Evolutionary conservation across 2,888 invertebrate genomes (phyloP).

Genomic region (Julus scanicus): DNA sequence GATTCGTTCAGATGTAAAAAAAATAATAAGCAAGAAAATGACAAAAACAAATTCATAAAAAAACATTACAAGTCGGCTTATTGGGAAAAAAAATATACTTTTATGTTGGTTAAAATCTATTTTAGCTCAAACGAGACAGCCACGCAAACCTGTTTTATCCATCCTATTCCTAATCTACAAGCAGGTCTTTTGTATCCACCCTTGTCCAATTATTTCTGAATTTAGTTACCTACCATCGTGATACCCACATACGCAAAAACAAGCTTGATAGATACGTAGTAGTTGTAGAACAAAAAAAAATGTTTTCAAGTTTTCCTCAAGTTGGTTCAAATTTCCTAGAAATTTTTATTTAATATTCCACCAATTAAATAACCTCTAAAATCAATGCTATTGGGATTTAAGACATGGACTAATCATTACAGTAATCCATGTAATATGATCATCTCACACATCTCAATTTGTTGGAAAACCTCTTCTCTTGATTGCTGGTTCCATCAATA

Average conservation of each 20-base stretch:
- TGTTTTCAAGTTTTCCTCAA: too few species aligned
- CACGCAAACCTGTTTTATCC: background rate
- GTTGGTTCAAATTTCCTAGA: too few species aligned
- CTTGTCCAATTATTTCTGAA: conserved; percentile 21
- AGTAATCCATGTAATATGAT: too few species aligned
- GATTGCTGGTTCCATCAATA: too few species aligned
- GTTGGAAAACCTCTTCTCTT: too few species aligned
- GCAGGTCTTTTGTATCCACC: background rate
- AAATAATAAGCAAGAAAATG: background rate
- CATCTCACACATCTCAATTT: too few species aligned
- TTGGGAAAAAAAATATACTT: background rate
- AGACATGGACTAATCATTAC: too few species aligned
- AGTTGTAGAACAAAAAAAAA: too few species aligned
- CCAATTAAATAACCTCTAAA: too few species aligned
- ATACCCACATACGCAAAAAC: background rate
- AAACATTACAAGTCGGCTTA: background rate
- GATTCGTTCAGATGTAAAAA: background rate
- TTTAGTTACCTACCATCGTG: background rate
- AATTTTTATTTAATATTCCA: too few species aligned
- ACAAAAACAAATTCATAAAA: background rate
- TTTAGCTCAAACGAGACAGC: background rate
- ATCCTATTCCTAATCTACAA: background rate
- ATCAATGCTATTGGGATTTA: too few species aligned
- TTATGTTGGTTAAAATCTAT: background rate
- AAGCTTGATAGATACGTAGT: too few species aligned